Conservation (phyloP, 1,140 invertebrate species). For the Cryptotermes secundus region DNA sequence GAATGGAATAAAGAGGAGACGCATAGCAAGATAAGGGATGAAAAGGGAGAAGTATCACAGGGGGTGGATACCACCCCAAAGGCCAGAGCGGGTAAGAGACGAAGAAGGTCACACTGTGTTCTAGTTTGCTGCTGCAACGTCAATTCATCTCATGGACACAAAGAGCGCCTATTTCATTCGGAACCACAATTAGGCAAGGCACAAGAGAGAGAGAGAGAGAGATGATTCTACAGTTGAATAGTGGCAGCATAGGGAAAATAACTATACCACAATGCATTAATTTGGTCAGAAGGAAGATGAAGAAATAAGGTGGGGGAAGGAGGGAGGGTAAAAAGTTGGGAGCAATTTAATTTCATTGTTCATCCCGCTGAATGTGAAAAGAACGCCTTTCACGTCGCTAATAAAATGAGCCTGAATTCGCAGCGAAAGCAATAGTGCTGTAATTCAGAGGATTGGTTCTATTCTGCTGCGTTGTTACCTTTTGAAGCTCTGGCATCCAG, state of each 20-base stretch:
- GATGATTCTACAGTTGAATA: background rate
- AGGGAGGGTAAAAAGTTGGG: constrained; percentile 8
- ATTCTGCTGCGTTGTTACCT: background rate
- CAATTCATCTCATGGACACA: constrained; percentile 23
- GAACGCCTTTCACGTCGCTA: constrained; percentile 19
- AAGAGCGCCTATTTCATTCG: constrained; percentile 24
- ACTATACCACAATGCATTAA: constrained; percentile 29
- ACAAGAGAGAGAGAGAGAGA: background rate
- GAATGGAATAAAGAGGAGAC: constrained; percentile 27
- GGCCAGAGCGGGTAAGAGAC: background rate
- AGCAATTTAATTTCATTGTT: constrained; percentile 31
- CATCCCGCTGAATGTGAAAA: constrained; percentile 24
- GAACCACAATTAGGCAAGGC: constrained; percentile 25
- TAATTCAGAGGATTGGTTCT: background rate
- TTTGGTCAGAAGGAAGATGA: constrained; percentile 26
- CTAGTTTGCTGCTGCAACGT: constrained; percentile 25
- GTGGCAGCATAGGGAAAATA: constrained; percentile 23
- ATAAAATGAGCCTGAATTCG: constrained; percentile 25
- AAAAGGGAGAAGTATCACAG: constrained; percentile 24
- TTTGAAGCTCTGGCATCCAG: background rate
- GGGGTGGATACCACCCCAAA: background rate
- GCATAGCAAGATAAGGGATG: constrained; percentile 26
- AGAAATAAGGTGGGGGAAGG: background rate
- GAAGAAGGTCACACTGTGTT: constrained; percentile 24
- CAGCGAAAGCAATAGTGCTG: background rate